Conservation (phyloP, 2,888 invertebrate species). For the Hemaris fuciformis region DNA sequence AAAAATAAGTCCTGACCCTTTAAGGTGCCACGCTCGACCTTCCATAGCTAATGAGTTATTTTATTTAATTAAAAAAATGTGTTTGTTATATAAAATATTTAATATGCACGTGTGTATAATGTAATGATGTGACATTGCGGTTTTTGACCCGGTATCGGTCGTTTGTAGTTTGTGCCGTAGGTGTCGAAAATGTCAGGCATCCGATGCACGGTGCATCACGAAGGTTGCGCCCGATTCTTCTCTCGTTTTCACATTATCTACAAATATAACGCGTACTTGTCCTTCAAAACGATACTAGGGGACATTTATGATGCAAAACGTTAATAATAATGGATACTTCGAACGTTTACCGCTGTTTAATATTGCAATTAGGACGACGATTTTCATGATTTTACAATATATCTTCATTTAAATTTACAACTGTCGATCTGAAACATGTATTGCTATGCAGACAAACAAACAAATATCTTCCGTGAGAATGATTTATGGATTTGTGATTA, state of each 20-base stretch:
- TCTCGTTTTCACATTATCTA: not conserved
- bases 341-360: too few relatives aligned
- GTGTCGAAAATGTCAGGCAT: conserved; percentile 23
- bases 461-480: too few relatives aligned
- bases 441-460: too few relatives aligned
- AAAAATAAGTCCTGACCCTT: conserved; percentile 15
- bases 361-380: too few relatives aligned
- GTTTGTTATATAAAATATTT: conserved; percentile 8
- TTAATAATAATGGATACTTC: too few relatives aligned
- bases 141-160: conserved; percentile 10
- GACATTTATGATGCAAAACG: not conserved
- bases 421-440: too few relatives aligned
- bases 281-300: not conserved
- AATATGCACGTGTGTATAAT: not conserved
- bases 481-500: too few relatives aligned
- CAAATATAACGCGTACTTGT: not conserved
- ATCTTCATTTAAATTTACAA: too few relatives aligned
- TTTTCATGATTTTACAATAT: too few relatives aligned
- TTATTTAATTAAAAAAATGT: not conserved
- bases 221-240: not conserved
- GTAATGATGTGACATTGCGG: conserved; percentile 13
- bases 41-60: not conserved
- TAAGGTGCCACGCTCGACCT: conserved; percentile 36
- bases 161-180: not conserved
- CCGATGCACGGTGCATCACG: not conserved